A percentile compares a stretch with the other conserved stretches of the same genome.
Evolutionary conservation across 2,888 invertebrate species (phyloP).

Genomic region (Euplagia quadripunctaria): DNA sequence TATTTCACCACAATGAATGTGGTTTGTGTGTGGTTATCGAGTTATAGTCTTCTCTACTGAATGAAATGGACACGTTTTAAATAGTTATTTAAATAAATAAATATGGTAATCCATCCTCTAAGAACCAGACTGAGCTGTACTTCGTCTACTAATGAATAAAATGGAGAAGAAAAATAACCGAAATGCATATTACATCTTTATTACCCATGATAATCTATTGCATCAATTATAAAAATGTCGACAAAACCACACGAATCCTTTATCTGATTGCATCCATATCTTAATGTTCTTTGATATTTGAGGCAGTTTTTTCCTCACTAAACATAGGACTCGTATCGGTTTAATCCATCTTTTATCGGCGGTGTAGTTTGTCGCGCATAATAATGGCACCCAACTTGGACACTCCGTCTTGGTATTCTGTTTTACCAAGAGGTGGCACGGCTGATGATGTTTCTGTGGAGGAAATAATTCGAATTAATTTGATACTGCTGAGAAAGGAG

Average conservation of each 20-base stretch:
- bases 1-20: too few relatives aligned
- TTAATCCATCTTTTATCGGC: slow-evolving; percentile 53
- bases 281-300: neutral
- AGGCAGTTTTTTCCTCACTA: neutral
- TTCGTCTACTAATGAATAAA: neutral
- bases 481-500: neutral
- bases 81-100: too few relatives aligned
- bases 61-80: too few relatives aligned
- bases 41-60: too few relatives aligned
- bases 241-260: neutral
- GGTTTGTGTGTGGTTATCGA: too few relatives aligned
- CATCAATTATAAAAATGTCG: neutral
- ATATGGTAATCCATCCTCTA: too few relatives aligned
- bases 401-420: slow-evolving; percentile 89
- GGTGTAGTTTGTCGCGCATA: slow-evolving; percentile 87
- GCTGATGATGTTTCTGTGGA: slow-evolving; percentile 75
- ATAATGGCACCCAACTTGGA: slow-evolving; percentile 88
- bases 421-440: slow-evolving; percentile 82
- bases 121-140: neutral
- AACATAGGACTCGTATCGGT: neutral
- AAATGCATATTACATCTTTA: neutral
- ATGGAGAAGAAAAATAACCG: neutral
- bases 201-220: neutral
- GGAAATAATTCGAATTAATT: neutral
- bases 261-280: neutral